Evolutionary conservation across 2,888 invertebrate species (phyloP).

Genomic region (Nephrotoma appendiculata): DNA sequence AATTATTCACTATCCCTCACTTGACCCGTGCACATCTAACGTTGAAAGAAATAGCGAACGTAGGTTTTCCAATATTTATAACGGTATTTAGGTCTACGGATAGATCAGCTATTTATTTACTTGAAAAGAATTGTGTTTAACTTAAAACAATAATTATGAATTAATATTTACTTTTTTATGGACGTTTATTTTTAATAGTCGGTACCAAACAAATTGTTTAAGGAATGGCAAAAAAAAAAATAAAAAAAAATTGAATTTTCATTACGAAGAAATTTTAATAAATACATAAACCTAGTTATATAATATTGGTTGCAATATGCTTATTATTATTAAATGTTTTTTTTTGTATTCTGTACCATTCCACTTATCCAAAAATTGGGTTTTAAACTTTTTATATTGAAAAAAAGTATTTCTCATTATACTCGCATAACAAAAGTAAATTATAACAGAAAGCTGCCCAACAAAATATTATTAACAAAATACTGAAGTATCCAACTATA

Average conservation of each 20-base stretch:
- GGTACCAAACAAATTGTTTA: not conserved
- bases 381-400: not conserved
- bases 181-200: not conserved
- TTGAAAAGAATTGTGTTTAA: not conserved
- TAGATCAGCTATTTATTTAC: not conserved
- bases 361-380: not conserved
- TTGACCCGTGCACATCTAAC: not conserved
- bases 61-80: not conserved
- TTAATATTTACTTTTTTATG: not conserved
- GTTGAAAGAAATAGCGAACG: not conserved
- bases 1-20: not conserved
- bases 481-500: not conserved
- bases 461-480: not conserved
- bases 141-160: not conserved
- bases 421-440: not conserved
- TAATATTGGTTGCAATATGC: not conserved
- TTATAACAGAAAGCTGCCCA: not conserved
- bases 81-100: not conserved
- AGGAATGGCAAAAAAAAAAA: not conserved
- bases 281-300: not conserved
- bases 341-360: not conserved
- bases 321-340: not conserved
- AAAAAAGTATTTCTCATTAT: not conserved
- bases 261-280: not conserved
- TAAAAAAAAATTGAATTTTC: not conserved